Conservation (phyloP, 2,888 invertebrate species). For the Drosophila aldrichi region DNA sequence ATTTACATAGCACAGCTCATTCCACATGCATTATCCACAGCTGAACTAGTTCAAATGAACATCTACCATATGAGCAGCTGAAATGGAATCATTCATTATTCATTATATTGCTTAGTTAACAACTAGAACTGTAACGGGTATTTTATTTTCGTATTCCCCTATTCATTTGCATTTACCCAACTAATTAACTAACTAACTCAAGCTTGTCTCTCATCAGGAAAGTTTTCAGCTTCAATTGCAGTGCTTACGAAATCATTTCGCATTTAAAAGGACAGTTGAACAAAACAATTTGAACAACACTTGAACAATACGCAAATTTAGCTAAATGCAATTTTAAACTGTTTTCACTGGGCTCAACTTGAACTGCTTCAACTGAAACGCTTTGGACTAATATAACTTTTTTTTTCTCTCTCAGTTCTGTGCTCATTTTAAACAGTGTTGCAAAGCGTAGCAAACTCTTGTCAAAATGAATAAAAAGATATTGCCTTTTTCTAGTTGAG, state of each 20-base stretch:
- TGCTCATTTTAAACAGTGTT: background rate
- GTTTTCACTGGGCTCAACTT: background rate
- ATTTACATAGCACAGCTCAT: background rate
- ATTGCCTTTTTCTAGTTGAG: background rate
- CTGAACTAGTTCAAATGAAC: background rate
- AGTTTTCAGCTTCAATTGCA: background rate
- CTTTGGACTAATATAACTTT: background rate
- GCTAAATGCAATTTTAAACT: background rate
- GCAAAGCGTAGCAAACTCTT: slow-evolving; percentile 2
- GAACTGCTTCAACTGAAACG: background rate
- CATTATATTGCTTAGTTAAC: too few species aligned
- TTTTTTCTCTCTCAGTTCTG: background rate
- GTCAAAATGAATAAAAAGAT: background rate
- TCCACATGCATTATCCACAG: background rate
- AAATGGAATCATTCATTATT: too few species aligned
- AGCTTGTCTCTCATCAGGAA: background rate
- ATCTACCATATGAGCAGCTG: background rate
- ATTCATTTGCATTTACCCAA: background rate
- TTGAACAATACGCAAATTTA: background rate
- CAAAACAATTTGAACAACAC: background rate
- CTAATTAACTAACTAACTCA: background rate
- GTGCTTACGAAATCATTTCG: background rate
- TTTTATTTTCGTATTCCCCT: too few species aligned
- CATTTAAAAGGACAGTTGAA: background rate
- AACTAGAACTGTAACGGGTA: too few species aligned